Conservation (phyloP, 2,113 vertebrate genomes). For the Excalfactoria chinensis region DNA sequence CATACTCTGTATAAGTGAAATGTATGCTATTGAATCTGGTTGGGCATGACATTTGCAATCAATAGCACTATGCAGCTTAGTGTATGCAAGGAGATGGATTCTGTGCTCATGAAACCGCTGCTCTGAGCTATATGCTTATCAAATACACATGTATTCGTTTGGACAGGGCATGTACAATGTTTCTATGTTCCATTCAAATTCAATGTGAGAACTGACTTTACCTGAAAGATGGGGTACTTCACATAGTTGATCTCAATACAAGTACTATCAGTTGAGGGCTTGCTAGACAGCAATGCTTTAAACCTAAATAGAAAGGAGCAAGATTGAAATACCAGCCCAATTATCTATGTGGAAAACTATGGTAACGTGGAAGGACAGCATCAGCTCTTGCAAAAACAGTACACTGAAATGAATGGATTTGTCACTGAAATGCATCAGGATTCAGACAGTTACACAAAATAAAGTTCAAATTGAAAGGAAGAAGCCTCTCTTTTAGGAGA, state of each 20-base stretch:
- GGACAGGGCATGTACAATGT: not conserved
- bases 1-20: not conserved
- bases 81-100: not conserved
- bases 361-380: not conserved
- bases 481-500: not conserved
- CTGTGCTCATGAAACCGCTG: not conserved
- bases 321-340: slow-evolving; percentile 22
- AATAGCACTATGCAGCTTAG: not conserved
- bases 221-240: slow-evolving; percentile 98
- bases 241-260: slow-evolving; percentile 98
- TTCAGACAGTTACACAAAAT: not conserved
- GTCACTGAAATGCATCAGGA: not conserved
- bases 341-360: not conserved
- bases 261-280: slow-evolving; percentile 90
- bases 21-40: not conserved
- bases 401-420: not conserved
- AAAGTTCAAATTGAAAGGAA: not conserved
- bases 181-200: not conserved
- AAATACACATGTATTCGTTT: not conserved
- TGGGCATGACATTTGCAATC: not conserved
- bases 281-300: slow-evolving; percentile 93
- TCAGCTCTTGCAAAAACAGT: not conserved
- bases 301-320: slow-evolving; percentile 80
- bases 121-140: not conserved
- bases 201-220: slow-evolving; percentile 56